Percentiles rank a stretch among this genome's conserved stretches.
These are phyloP conservation scores for Allobates femoralis DNA, from an alignment of 2,797 vertebrate species.

Conservation along the genomic window DNA sequence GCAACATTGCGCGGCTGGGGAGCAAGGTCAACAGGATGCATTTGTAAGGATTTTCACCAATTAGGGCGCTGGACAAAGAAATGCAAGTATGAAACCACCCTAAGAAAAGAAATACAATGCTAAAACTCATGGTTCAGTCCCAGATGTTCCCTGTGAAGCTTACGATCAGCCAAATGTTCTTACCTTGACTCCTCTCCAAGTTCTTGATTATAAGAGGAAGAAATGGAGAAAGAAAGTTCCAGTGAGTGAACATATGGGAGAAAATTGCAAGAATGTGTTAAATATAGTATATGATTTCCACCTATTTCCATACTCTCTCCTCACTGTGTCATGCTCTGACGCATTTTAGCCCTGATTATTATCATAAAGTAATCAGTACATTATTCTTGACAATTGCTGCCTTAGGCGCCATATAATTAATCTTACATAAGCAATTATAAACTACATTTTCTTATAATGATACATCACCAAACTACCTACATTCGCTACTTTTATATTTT, in stretches of 20 bases:
- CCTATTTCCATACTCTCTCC: not conserved
- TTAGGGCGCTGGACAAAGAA: no score
- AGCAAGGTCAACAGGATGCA: no score
- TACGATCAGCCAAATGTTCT: conserved; percentile 17
- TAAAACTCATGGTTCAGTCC: not conserved
- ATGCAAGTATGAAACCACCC: no score
- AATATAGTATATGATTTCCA: not conserved
- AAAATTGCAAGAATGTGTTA: not conserved
- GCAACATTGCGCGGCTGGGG: no score
- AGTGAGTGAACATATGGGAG: not conserved
- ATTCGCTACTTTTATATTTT: not conserved
- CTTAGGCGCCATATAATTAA: not conserved
- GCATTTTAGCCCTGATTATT: not conserved
- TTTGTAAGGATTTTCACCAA: no score
- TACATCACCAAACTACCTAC: not conserved
- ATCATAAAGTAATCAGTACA: conserved; percentile 1
- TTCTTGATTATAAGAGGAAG: not conserved
- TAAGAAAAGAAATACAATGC: not conserved
- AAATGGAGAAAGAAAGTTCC: not conserved
- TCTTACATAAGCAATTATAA: not conserved
- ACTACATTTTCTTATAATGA: not conserved
- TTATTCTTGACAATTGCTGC: not conserved
- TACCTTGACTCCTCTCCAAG: conserved; percentile 47
- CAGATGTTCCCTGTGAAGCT: not conserved
- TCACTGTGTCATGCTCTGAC: not conserved